Base-by-base conservation (phyloP, 1,140 invertebrate species). In the Heliothis virescens region DNA sequence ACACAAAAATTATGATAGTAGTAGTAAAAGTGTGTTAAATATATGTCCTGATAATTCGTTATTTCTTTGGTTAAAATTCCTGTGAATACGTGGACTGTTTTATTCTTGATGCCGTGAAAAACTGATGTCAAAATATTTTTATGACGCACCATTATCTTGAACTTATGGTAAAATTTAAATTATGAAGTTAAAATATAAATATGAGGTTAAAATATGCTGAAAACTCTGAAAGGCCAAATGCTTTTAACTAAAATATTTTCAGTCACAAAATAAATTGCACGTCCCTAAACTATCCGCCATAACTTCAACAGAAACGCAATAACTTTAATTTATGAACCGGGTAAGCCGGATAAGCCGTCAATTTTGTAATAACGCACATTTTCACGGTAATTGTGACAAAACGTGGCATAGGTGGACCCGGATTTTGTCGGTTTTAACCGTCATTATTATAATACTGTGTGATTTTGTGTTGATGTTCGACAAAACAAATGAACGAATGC, bases 401-500 rank as follows among this genome's bases (percentile, higher is more conserved):
- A 74, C 41, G 11, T 62, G 72, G 60, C 41, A 62, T 62, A 26
- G 34, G 34, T 59, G 48, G 50, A 67, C 57, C 41, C 55, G 78
- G 69, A 73, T 79, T 63, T 80, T 52, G 71, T 52, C 72, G 59
- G 69, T 74, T 76, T 57, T 55, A 63, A 75, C 62, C 55, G 53
- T 71, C 48, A 65, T 81, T 78, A 81, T 81, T 57, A 53, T 81
- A 60, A 71, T 21, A n/a, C 75, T 16, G 57, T 71, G 71, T 74
- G 21, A 81, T 71, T 47, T 48, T 29, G 34, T 53, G 53, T 57
- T 57, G 71, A 78, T 59, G 69, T 81, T 81, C 50, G 67, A 34
- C 77, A 76, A 73, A 78, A 81, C 60, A 77, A 55, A 76, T 69
- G 72, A 81, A 81, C 76, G 48, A 67, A 67, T 77, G 65, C 34